Conservation (phyloP, 2,888 invertebrate genomes). For the Phyto melanocephala region DNA sequence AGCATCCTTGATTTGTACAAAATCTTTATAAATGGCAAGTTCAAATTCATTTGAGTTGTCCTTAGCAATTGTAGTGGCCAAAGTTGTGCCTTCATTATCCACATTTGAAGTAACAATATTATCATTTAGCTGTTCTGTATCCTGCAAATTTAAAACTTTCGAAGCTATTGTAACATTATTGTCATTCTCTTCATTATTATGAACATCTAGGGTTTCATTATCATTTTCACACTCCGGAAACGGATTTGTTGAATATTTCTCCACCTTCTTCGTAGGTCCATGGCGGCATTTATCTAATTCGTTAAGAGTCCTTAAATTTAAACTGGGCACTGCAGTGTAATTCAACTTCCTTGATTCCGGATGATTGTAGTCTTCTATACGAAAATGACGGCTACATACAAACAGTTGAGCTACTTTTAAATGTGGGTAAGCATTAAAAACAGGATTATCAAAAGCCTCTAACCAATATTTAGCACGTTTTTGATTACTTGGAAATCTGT, state of each 20-base stretch:
- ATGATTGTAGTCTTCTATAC: slow-evolving; percentile 69
- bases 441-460: slow-evolving; percentile 55
- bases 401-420: slow-evolving; percentile 14
- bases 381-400: slow-evolving; percentile 70
- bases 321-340: slow-evolving; percentile 67
- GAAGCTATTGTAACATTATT: background rate
- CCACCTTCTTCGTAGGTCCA: background rate
- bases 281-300: slow-evolving; percentile 57
- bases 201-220: background rate
- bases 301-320: slow-evolving; percentile 67
- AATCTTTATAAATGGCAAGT: slow-evolving; percentile 9
- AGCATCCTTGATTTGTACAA: slow-evolving; percentile 27
- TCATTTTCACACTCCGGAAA: too few relatives aligned
- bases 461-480: slow-evolving; percentile 66
- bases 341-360: slow-evolving; percentile 68
- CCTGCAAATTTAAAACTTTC: background rate
- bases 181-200: background rate
- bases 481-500: slow-evolving; percentile 68
- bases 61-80: background rate
- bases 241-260: too few relatives aligned
- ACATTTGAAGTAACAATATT: background rate
- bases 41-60: slow-evolving; percentile 9
- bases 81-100: background rate
- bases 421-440: slow-evolving; percentile 34
- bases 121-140: background rate